A percentile compares a stretch with the other conserved stretches of the same genome.
Evolutionary conservation across 2,797 vertebrate genomes (phyloP).

Genomic region (Enteromius viviparus): DNA sequence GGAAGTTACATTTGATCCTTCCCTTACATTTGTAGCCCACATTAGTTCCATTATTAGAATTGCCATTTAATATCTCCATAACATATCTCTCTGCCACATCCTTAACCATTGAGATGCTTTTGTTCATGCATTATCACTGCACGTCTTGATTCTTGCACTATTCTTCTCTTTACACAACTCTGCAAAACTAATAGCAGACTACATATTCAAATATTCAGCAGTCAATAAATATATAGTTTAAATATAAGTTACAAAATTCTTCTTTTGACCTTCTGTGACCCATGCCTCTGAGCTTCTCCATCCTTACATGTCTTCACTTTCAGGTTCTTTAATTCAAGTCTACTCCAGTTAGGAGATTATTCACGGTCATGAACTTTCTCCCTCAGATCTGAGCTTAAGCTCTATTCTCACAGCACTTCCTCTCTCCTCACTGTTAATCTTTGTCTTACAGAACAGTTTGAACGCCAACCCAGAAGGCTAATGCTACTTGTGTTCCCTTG

Average conservation of each 20-base stretch:
- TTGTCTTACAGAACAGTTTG: not conserved
- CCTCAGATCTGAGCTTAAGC: slow-evolving; percentile 13
- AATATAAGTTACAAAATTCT: not conserved
- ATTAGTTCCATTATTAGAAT: not conserved
- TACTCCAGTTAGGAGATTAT: not conserved
- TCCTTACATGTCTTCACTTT: not conserved
- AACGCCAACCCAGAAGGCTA: not conserved
- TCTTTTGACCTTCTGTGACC: not conserved
- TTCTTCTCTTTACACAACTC: not conserved
- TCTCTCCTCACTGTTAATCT: not conserved
- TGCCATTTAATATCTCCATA: not conserved
- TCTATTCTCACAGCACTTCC: slow-evolving; percentile 13
- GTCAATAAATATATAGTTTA: not conserved
- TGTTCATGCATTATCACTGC: not conserved
- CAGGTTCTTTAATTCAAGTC: not conserved
- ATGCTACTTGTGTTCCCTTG: not conserved
- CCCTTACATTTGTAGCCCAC: not conserved
- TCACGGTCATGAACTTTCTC: slow-evolving; percentile 11
- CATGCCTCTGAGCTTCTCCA: not conserved
- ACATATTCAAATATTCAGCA: not conserved
- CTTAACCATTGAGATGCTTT: not conserved
- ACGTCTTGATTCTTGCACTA: not conserved
- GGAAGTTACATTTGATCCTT: not conserved
- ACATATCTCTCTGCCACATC: not conserved
- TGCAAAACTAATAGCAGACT: not conserved